Conservation (phyloP, 2,797 vertebrate species). For the Falco columbarius region DNA sequence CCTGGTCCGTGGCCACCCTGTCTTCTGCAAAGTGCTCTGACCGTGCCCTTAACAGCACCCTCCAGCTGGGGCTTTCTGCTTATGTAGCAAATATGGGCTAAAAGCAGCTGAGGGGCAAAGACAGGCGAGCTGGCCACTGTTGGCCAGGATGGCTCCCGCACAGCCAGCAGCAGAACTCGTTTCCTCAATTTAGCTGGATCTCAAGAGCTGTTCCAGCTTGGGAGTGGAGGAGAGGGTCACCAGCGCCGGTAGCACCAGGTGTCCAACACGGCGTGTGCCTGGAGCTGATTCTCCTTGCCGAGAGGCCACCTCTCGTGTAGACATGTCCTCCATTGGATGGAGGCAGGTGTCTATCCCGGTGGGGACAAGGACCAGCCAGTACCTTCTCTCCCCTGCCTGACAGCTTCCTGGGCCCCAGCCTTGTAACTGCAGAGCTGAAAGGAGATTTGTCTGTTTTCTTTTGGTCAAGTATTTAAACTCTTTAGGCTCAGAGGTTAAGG, state of each 20-base stretch:
- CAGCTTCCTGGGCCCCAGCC: background rate
- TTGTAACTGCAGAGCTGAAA: background rate
- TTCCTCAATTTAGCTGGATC: background rate
- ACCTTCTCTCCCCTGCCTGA: background rate
- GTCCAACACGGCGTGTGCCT: background rate
- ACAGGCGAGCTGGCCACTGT: background rate
- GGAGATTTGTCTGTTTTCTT: background rate
- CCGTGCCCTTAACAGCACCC: background rate
- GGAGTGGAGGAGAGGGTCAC: background rate
- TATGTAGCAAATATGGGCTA: background rate
- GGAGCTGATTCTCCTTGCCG: background rate
- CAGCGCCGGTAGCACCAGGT: background rate
- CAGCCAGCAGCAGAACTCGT: background rate
- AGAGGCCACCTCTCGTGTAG: background rate
- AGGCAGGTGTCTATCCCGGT: background rate
- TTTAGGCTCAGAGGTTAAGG: background rate
- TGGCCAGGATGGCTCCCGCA: background rate
- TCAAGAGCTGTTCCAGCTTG: background rate
- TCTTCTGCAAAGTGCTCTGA: background rate
- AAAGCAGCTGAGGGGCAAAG: background rate
- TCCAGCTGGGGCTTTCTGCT: background rate
- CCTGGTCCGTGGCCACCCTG: background rate
- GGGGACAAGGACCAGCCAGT: fast-evolving
- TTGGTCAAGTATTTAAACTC: background rate
- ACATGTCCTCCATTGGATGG: background rate